These are phyloP conservation scores for Eupithecia subumbrata DNA, from an alignment of 2,888 invertebrate species.

Conservation along the genomic window DNA sequence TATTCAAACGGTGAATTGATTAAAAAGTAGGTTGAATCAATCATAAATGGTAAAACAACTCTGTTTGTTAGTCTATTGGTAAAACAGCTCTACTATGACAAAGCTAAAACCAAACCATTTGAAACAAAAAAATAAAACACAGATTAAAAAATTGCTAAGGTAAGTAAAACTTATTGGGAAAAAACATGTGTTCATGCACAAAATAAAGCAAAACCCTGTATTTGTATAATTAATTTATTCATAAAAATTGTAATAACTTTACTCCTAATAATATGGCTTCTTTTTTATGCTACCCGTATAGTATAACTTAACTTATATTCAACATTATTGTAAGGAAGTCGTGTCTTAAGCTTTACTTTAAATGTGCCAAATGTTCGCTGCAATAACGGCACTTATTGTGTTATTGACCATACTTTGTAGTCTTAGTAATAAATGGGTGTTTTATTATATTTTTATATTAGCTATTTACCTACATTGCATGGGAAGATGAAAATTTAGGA, in stretches of 20 bases:
- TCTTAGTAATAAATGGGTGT: no score
- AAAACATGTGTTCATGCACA: background rate
- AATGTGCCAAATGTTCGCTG: background rate
- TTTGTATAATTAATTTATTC: slow-evolving; percentile 52
- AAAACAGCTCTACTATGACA: background rate
- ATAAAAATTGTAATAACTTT: slow-evolving; percentile 45
- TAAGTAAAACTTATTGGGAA: no score
- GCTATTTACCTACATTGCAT: background rate
- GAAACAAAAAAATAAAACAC: no score
- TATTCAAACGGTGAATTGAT: background rate
- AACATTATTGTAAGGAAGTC: background rate
- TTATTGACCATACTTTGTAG: background rate
- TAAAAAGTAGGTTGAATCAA: slow-evolving; percentile 3
- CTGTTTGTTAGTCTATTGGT: background rate
- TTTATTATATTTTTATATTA: no score
- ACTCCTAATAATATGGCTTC: slow-evolving; percentile 59
- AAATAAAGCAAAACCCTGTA: slow-evolving; percentile 11
- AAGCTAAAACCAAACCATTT: background rate
- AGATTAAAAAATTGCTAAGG: no score
- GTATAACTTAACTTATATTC: slow-evolving; percentile 19
- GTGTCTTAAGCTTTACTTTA: background rate
- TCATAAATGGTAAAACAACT: background rate
- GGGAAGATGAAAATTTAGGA: no score
- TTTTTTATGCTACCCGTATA: slow-evolving; percentile 73
- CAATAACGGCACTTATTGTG: background rate